phyloP scores from a whole-genome alignment of 2,888 invertebrate genomes.

The Antheraea assamensis region DNA sequence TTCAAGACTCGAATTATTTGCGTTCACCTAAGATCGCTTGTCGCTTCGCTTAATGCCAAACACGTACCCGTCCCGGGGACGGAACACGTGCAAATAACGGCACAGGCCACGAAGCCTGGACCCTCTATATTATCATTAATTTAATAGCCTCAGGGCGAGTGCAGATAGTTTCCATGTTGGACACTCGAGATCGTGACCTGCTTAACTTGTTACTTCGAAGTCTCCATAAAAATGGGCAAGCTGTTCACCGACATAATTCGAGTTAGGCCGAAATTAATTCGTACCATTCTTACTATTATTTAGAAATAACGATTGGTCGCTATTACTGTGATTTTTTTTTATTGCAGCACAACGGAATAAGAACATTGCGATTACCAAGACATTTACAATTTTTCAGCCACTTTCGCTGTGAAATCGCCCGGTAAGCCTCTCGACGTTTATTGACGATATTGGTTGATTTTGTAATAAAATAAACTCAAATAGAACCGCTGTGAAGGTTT shows the following conservation, averaged over 20 bases:
- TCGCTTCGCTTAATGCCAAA: conserved; percentile 41
- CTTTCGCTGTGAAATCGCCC: no score
- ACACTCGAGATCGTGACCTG: conserved; percentile 48
- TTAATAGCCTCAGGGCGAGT: conserved; percentile 53
- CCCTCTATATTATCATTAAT: conserved; percentile 67
- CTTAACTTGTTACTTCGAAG: conserved; percentile 36
- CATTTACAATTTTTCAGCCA: no score
- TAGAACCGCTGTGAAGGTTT: no score
- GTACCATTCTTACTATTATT: not conserved
- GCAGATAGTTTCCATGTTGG: conserved; percentile 42
- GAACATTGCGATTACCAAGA: no score
- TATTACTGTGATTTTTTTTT: no score
- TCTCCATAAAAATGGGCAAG: conserved; percentile 14
- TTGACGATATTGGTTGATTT: no score
- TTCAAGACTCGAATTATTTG: conserved; percentile 19
- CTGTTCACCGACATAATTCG: not conserved
- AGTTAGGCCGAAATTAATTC: not conserved
- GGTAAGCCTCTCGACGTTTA: no score
- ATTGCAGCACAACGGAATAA: no score
- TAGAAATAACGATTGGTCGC: no score
- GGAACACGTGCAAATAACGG: conserved; percentile 69
- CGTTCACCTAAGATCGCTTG: conserved; percentile 23
- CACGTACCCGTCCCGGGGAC: conserved; percentile 40
- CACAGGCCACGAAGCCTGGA: conserved; percentile 52
- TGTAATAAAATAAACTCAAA: no score